These are phyloP conservation scores for Bursaphelenchus mucronatus DNA, from an alignment of 1,140 invertebrate genomes.

Conservation along the genomic window DNA sequence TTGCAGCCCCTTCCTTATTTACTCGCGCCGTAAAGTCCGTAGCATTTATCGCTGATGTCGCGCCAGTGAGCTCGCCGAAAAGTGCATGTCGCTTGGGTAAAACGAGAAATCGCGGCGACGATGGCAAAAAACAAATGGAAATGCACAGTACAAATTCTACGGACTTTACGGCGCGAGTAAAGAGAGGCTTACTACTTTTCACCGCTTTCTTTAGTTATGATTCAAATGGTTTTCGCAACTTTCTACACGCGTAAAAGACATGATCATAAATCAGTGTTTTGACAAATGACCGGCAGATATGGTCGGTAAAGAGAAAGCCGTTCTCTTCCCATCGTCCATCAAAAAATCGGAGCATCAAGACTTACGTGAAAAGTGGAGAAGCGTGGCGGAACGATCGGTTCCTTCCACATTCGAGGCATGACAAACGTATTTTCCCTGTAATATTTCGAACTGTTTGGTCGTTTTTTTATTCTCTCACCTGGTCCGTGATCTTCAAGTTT, in stretches of 20 bases:
- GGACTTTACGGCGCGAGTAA: no score
- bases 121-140: no score
- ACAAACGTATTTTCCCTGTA: conserved; percentile 36
- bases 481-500: conserved; percentile 22
- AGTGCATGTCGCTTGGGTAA: no score
- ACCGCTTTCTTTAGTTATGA: background rate
- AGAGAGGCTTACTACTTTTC: no score
- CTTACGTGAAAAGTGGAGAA: conserved; percentile 28
- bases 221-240: conserved; percentile 1
- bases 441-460: background rate
- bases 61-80: no score
- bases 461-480: conserved; percentile 6
- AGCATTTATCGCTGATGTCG: background rate
- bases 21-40: no score
- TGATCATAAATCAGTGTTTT: background rate
- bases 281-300: background rate
- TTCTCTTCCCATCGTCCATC: no score
- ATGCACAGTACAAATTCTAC: no score
- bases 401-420: conserved; percentile 38
- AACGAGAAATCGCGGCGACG: no score
- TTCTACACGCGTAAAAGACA: background rate
- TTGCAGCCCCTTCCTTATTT: background rate
- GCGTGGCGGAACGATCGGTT: background rate
- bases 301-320: background rate
- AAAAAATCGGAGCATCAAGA: background rate